Evolutionary conservation across 2,888 invertebrate genomes (phyloP).

Genomic region (Patella caerulea): DNA sequence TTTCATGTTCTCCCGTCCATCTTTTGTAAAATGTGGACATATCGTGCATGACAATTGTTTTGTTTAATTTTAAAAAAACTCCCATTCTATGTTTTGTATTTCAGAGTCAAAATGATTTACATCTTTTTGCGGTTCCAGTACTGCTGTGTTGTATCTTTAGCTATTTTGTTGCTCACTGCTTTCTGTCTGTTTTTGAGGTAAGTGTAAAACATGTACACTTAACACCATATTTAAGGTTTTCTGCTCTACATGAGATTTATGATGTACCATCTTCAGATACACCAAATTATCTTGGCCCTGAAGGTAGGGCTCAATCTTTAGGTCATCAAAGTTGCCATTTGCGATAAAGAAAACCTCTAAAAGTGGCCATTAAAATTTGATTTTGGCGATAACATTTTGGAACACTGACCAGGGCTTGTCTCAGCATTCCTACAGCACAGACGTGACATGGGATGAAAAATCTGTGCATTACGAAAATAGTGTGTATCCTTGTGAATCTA

Average conservation of each 20-base stretch:
- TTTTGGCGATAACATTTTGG: too few relatives aligned
- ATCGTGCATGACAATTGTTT: too few relatives aligned
- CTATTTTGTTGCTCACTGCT: constrained; percentile 93
- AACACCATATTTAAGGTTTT: neutral
- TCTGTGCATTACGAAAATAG: too few relatives aligned
- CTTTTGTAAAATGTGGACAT: too few relatives aligned
- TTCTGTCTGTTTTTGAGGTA: constrained; percentile 94
- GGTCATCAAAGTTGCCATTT: neutral
- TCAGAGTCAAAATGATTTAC: constrained; percentile 59
- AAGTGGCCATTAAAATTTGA: too few relatives aligned
- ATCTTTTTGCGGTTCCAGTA: constrained; percentile 78
- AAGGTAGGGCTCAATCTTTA: too few relatives aligned
- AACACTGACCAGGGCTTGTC: too few relatives aligned
- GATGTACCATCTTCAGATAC: neutral
- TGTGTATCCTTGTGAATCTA: too few relatives aligned
- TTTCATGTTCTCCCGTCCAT: too few relatives aligned
- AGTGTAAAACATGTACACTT: constrained; percentile 43
- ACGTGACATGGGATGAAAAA: too few relatives aligned
- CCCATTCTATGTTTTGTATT: constrained; percentile 23
- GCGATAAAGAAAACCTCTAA: neutral
- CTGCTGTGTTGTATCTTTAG: constrained; percentile 85
- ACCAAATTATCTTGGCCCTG: neutral
- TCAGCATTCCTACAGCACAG: too few relatives aligned
- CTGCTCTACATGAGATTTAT: neutral
- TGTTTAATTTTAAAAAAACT: too few relatives aligned